A percentile compares a stretch with the other conserved stretches of the same genome.
phyloP scores from a whole-genome alignment of 30 jellyfish, hydroid and myxozoan species.

The Hydractinia echinata region DNA sequence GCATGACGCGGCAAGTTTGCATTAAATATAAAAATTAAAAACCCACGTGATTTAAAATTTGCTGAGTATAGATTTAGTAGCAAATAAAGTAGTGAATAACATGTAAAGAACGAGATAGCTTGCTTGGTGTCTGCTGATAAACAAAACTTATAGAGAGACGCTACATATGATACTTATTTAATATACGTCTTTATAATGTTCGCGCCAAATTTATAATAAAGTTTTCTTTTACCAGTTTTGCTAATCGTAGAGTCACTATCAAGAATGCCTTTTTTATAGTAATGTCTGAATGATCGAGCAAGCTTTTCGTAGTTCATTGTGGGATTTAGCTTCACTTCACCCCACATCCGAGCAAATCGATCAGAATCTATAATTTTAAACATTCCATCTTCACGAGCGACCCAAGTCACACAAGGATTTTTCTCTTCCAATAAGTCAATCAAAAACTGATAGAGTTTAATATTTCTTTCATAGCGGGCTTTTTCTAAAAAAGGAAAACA shows the following conservation, averaged over 20 bases:
- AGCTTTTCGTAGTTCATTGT: conserved; percentile 28
- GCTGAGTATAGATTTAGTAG: too few relatives aligned
- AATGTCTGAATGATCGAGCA: conserved; percentile 38
- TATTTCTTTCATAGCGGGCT: conserved; percentile 9
- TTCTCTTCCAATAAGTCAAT: conserved; percentile 21
- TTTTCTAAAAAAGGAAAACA: neutral
- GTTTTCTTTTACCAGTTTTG: conserved; percentile 24
- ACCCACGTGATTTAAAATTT: too few relatives aligned
- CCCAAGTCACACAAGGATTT: conserved; percentile 19
- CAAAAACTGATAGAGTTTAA: conserved; percentile 9
- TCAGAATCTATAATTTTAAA: conserved; percentile 20
- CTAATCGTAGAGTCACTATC: conserved; percentile 12
- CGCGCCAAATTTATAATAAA: conserved; percentile 13
- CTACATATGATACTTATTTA: neutral
- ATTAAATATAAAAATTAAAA: too few relatives aligned
- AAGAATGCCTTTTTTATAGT: conserved; percentile 24
- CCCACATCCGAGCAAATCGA: conserved; percentile 24
- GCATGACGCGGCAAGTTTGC: too few relatives aligned
- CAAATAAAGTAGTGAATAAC: too few relatives aligned
- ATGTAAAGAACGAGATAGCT: too few relatives aligned
- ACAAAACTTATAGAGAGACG: too few relatives aligned
- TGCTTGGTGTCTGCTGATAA: too few relatives aligned
- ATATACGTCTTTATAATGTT: neutral
- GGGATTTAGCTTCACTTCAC: conserved; percentile 20
- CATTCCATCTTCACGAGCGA: conserved; percentile 20